Evolutionary conservation across 1,140 invertebrate genomes (phyloP), one percentile per base, ranked within the genome.

Genomic region (Papilio glaucus): DNA sequence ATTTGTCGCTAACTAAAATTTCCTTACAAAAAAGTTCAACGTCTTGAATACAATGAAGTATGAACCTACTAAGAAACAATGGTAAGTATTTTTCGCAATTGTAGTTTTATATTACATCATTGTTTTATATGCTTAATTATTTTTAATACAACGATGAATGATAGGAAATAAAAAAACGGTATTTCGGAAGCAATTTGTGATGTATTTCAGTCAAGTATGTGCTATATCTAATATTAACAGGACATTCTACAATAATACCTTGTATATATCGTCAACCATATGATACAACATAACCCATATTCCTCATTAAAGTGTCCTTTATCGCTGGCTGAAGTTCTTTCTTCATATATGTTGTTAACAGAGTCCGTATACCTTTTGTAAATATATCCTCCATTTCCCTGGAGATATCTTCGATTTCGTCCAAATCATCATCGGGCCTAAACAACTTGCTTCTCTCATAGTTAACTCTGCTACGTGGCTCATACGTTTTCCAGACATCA

Each of bases 361-460:
- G 93, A 6, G 96, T 95, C 70, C 96, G 94, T 24, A 97, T 96
- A 12, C 96, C 96, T 85, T 96, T 95, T 0, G 97, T 94, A 82
- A 97, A 97, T 39, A 97, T 95, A 76, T 97, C 96, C 85, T 97
- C 97, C 95, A 97, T 96, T 89, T 97, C 96, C 68, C 94, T 94
- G 0, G 96, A 95, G 62, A 96, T 94, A 73, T 96, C 96, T 71
- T 95, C 94, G 7, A 94, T 91, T 38, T 95, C 94, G 45, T 94
- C 92, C 65, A 94, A 84, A 61, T 89, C 83, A 33, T 94, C 93
- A 24, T 91, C 92, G 4, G 89, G 88, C 33, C 88, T 84, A 72
- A 93, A 94, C 0, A 90, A 76, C 73, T 93, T 93, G 65, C 91
- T 93, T 74, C 91, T 84, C 72, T 91, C 91, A 42, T 93, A 93